Conservation (phyloP, 2,797 vertebrate species). For the Anniella stebbinsi region DNA sequence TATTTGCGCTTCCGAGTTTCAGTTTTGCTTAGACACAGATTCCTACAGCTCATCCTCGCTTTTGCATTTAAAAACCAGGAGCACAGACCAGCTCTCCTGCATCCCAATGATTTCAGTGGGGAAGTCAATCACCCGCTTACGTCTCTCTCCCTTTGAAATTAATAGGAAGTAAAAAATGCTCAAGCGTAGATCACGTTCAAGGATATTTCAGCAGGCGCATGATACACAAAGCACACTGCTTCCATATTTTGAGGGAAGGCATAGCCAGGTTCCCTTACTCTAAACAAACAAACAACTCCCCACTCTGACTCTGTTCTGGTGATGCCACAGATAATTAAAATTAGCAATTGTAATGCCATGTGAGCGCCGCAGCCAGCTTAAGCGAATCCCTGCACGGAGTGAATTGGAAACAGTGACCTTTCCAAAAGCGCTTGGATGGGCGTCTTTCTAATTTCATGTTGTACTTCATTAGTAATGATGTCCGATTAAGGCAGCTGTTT, state of each 20-base stretch:
- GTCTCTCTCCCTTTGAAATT: neutral
- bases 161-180: neutral
- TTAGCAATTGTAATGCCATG: conserved; percentile 35
- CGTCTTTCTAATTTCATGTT: conserved; percentile 59
- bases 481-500: conserved; percentile 58
- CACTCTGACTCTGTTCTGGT: conserved; percentile 21
- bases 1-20: too few relatives aligned
- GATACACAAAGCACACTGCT: neutral
- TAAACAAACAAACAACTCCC: neutral
- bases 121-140: neutral
- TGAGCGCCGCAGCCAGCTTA: conserved; percentile 39
- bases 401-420: conserved; percentile 56
- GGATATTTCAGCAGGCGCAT: neutral
- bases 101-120: neutral
- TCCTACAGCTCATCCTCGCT: too few relatives aligned
- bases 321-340: conserved; percentile 61
- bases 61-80: neutral
- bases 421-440: conserved; percentile 51
- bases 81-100: neutral
- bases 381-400: conserved; percentile 52
- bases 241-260: neutral
- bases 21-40: too few relatives aligned
- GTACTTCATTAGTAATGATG: conserved; percentile 59
- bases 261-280: conserved; percentile 2
- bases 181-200: neutral